phyloP scores from a whole-genome alignment of 2,888 invertebrate species.

The Geophilus truncorum region DNA sequence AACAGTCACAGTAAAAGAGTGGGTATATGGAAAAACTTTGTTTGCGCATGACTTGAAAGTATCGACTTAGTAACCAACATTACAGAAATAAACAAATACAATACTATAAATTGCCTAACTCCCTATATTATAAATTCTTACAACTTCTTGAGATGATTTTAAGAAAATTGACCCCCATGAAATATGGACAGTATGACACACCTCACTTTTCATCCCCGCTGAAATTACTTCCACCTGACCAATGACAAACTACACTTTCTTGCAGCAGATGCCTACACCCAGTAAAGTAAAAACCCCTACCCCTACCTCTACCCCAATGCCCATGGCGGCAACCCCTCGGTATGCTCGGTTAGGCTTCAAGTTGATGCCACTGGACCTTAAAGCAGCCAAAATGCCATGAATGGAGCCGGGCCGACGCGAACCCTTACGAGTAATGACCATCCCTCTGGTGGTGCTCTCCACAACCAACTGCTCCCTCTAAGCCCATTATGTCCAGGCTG shows the following conservation, averaged over 20 bases:
- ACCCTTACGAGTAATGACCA: slow-evolving; percentile 3
- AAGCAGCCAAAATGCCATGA: neutral
- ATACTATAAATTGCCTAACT: too few species aligned
- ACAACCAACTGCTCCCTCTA: slow-evolving; percentile 9
- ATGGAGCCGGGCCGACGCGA: neutral
- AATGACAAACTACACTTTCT: slow-evolving; percentile 16
- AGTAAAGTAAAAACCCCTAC: neutral
- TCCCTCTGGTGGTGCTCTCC: neutral
- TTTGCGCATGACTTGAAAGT: too few species aligned
- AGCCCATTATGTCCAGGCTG: slow-evolving; percentile 3
- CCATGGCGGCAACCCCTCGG: neutral
- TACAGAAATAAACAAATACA: too few species aligned
- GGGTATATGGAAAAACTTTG: too few species aligned
- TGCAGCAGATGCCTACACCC: slow-evolving; percentile 4
- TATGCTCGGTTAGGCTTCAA: neutral
- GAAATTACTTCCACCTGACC: slow-evolving; percentile 16
- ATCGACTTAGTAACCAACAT: too few species aligned
- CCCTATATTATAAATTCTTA: too few species aligned
- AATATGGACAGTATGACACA: neutral
- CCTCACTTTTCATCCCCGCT: neutral
- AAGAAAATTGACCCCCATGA: too few species aligned
- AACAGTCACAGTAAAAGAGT: too few species aligned
- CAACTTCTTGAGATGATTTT: too few species aligned
- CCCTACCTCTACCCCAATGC: neutral
- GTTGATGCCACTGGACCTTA: slow-evolving; percentile 16